Conservation (phyloP, 2,113 vertebrate species). For the Rafetus swinhoei region DNA sequence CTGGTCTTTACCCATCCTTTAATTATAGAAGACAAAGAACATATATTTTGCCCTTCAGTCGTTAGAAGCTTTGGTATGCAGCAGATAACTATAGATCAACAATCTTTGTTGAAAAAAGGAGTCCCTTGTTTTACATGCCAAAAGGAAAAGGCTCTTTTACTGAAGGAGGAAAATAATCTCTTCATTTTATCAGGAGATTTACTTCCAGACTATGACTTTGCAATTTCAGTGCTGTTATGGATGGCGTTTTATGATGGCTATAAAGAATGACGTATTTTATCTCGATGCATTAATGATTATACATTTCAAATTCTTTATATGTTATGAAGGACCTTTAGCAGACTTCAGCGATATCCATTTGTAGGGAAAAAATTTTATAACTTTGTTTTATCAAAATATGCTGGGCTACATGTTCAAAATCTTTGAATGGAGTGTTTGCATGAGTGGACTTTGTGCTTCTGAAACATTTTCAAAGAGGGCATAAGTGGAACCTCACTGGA, state of each 20-base stretch:
- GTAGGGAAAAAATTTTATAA: not conserved
- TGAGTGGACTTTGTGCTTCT: not conserved
- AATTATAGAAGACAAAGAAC: not conserved
- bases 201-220: not conserved
- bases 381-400: not conserved
- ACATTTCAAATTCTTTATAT: not conserved
- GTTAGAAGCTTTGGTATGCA: not conserved
- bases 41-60: not conserved
- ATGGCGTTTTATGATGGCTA: not conserved
- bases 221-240: not conserved
- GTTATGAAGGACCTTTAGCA: not conserved
- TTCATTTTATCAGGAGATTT: not conserved
- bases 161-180: not conserved
- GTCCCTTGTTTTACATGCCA: not conserved
- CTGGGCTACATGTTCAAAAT: not conserved
- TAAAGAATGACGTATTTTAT: not conserved
- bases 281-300: not conserved
- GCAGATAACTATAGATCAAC: not conserved
- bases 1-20: not conserved
- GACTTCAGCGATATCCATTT: not conserved
- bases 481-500: not conserved
- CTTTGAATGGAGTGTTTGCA: not conserved
- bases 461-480: not conserved
- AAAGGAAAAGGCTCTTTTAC: not conserved
- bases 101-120: not conserved